Evolutionary conservation across 2,888 invertebrate species (phyloP), one percentile per base, ranked within the genome.

Genomic region (Yponomeuta plumbellus): DNA sequence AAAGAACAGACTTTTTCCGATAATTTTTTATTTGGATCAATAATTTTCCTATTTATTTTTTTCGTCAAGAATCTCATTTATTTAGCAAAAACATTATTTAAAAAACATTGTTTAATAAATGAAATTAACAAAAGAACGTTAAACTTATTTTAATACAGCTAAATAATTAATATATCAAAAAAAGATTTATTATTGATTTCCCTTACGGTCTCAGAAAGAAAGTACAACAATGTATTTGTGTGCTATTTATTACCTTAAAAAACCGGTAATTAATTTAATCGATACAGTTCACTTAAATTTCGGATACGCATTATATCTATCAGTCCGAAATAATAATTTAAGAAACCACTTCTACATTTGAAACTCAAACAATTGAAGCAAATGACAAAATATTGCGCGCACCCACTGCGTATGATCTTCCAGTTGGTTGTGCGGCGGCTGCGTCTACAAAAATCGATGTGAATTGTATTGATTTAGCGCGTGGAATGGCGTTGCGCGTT

Each of bases 391-490:
- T 73, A 76, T 74, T 79, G 80, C 84, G 89, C 88, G 86, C 88
- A 87, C 80, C 90, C 90, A 91, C 88, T 88, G 88, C 89, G 76
- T 90, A 88, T 89, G 91, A 89, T 84, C 81, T 87, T 87, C 85
- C 75, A 79, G 77, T 83, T 74, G 77, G 74, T 81, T 88, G 83
- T 90, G 90, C 90, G 92, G 91, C 92, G 92, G 92, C 92, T 92
- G 92, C 92, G 92, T 92, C 92, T 92, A 81, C 87, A 86, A 93
- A 94, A 94, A 94, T 94, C 94, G 94, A 94, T 94, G 92, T 91
- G 93, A 92, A 92, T 92, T 84, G 92, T 94, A 94, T 94, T 94
- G 94, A 94, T 94, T 93, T 91, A 91, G 88, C 84, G 84, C 90
- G 88, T 92, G 82, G 81, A 94, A 94, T 94, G 93, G 93, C 93